Conservation (phyloP, 2,113 vertebrate species). For the Calyptommatus sinebrachiatus region DNA sequence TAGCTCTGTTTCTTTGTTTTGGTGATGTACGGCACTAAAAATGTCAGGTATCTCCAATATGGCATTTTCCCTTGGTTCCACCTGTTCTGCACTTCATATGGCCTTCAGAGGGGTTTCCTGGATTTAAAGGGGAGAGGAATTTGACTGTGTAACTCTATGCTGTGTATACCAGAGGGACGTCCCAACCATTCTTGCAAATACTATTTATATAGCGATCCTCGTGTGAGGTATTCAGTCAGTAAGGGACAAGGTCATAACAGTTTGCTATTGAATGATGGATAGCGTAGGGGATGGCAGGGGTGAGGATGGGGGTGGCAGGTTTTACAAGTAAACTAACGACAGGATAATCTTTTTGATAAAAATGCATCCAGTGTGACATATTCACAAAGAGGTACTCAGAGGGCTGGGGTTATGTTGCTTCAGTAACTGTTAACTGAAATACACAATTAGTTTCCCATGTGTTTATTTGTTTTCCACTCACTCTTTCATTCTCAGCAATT, state of each 20-base stretch:
- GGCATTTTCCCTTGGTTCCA: slow-evolving; percentile 25
- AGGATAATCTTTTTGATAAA: neutral
- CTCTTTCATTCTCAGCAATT: no score
- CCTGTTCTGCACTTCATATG: neutral
- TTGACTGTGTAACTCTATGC: slow-evolving; percentile 28
- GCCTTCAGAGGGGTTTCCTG: slow-evolving; percentile 29
- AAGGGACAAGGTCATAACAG: slow-evolving; percentile 22
- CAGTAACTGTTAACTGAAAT: no score
- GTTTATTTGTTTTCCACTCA: neutral
- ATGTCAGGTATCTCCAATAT: neutral
- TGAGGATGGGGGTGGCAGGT: neutral
- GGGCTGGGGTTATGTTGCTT: neutral
- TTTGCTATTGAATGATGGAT: neutral
- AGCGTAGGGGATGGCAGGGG: neutral
- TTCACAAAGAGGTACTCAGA: neutral
- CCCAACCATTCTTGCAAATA: neutral
- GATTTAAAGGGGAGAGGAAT: slow-evolving; percentile 40
- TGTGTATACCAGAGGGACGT: slow-evolving; percentile 19
- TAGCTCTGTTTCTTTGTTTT: neutral
- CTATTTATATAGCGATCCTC: slow-evolving; percentile 38
- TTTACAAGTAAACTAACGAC: neutral
- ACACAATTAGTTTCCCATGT: neutral
- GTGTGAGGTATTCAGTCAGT: slow-evolving; percentile 24
- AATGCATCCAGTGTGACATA: neutral
- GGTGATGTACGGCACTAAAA: neutral